Base-by-base conservation (phyloP, 2,888 invertebrate species). In the Sepioteuthis lessoniana region DNA sequence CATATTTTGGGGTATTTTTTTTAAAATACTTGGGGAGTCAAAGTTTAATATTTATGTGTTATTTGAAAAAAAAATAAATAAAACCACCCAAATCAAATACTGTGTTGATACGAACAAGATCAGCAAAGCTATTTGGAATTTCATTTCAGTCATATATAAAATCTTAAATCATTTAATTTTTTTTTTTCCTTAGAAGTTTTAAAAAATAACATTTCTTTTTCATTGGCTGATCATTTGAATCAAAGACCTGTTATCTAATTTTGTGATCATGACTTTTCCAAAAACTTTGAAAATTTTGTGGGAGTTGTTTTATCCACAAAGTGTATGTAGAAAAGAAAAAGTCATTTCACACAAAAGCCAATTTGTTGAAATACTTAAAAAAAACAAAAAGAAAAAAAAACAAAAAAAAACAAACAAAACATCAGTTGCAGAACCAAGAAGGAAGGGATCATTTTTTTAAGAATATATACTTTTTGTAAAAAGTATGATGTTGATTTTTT, bases 351-450 rank as follows among this genome's bases (percentile, higher is more conserved):
- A 76, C 55, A 55, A 55, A 55, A 55, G 25, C 3, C 55, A 55
- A 55, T 55, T 55, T 55, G 25, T 25, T 55, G 55, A 55, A 55
- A 55, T 55, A 25, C 25, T 21, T 55, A 1, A 21, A 16, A 50
- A 21, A n/a, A n/a, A n/a, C n/a, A n/a, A n/a, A n/a, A n/a, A n/a
- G n/a, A n/a, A n/a, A n/a, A 42, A 42, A 42, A 42, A 42, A 42
- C 16, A 21, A 19, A 21, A 50, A 21, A 50, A 2, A 16, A 19
- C 8, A 19, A 55, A 25, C 5, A 25, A 55, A 19, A 25, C 16
- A 76, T 76, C 76, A 76, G n/a, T 76, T 76, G n/a, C n/a, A 76
- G 76, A 76, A 76, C n/a, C n/a, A n/a, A n/a, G n/a, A 76, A 76
- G n/a, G 19, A 76, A n/a, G 16, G n/a, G 16, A n/a, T n/a, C n/a